Percentiles rank a stretch among this genome's conserved stretches.
Evolutionary conservation across 2,797 vertebrate genomes (phyloP).

Genomic region (Xyrichtys novacula): DNA sequence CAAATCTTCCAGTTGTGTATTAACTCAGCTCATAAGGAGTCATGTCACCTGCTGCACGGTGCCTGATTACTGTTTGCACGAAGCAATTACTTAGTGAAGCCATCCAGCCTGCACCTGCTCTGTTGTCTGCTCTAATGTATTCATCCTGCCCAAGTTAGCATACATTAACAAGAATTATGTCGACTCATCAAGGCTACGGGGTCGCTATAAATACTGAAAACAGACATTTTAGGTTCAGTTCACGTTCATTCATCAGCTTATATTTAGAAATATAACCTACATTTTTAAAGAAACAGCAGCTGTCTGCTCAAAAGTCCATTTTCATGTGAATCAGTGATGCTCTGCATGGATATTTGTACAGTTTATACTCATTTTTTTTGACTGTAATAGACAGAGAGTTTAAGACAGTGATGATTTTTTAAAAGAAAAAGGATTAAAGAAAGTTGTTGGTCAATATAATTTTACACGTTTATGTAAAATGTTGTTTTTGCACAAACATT

Average conservation of each 20-base stretch:
- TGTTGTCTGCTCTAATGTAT: conserved; percentile 22
- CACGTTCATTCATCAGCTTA: background rate
- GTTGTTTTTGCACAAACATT: no score
- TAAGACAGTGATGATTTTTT: background rate
- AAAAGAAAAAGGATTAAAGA: no score
- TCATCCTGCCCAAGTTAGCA: conserved; percentile 27
- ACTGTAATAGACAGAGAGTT: background rate
- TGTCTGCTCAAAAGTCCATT: background rate
- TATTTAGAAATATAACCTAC: background rate
- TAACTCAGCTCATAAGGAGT: background rate
- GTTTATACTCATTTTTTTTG: background rate
- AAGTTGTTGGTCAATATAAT: no score
- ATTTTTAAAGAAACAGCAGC: background rate
- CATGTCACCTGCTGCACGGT: conserved; percentile 28
- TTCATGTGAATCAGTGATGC: background rate
- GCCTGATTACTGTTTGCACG: background rate
- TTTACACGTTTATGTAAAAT: no score
- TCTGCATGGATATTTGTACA: background rate
- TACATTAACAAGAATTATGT: conserved; percentile 18
- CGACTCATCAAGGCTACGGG: conserved; percentile 24
- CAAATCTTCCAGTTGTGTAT: background rate
- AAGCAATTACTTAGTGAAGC: conserved; percentile 5
- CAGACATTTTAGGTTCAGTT: background rate
- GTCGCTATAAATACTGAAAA: conserved; percentile 9
- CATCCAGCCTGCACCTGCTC: conserved; percentile 44